Base-by-base conservation (phyloP, 53 echinoderm and acorn worm species). In the Zoroaster sp. region DNA sequence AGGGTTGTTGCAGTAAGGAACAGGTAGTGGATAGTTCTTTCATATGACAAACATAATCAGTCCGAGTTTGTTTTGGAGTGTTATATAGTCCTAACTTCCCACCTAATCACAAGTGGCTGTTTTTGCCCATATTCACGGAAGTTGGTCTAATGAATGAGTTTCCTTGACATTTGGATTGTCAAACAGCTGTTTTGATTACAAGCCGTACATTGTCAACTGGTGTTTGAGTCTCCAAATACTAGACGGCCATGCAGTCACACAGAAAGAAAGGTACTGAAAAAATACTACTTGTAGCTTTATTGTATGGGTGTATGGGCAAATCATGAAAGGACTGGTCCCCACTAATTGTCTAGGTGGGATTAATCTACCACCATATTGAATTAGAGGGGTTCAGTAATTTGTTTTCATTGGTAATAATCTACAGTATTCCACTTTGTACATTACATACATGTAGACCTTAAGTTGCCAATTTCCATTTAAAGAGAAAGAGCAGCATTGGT, bases 151-250 rank as follows among this genome's bases (percentile, higher is more conserved):
- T 71, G 5, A 85, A 85, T 51, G 35, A 75, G 43, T 44, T 75
- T 75, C 89, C 89, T 89, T 89, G 78, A 89, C 81, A 33, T 80
- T 89, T 23, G 17, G 28, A 13, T 25, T 25, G 13, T 73, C 72
- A 5, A 66, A 51, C 87, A 96, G 96, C 47, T 95, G 98, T 17
- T 98, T 98, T 87, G 98, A 98, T 86, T 96, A 96, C 92, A 87
- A 96, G 72, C 98, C 98, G 5, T 98, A 93, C 45, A 76, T 96
- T 11, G 88, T 96, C 70, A 98, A 98, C 89, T 98, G 98, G 98
- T 89, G 93, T 34, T 80, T 90, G 18, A 87, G 89, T 13, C 82
- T 98, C 18, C 88, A 96, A 8, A 94, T 98, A 20, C 71, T 98
- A 34, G 98, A 98, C 71, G 94, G 98, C 49, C 88, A 89, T 66